Base-by-base conservation (phyloP, 2,888 invertebrate species). In the Andrena trimmerana region DNA sequence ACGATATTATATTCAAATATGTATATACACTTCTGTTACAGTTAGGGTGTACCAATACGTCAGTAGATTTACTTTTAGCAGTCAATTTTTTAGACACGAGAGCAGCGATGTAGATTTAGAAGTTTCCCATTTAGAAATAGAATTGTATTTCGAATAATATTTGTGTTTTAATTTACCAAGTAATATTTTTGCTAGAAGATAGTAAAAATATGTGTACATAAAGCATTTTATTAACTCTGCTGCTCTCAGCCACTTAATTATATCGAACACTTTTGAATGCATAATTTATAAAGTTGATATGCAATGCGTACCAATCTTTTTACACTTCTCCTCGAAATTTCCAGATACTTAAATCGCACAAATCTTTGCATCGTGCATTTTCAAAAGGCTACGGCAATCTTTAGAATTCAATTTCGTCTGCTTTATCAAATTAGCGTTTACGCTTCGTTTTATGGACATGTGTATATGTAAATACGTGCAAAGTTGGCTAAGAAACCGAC, bases 41-140 rank as follows among this genome's bases (percentile, higher is more conserved):
- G 73, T 84, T 60, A 72, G 74, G 81, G 86, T 88, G 87, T 88
- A 88, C 88, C 87, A 88, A 88, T 88, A 88, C 88, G 83, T 81
- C 71, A 20, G 78, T 86, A 81, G 80, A 81, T 63, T 27, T 78
- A 60, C 13, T 73, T 63, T 54, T 73, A 73, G 59, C 20, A 66
- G 16, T 70, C 62, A n/a, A 52, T 69, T 8, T 60, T 72, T 31
- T 31, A 33, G 71, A 68, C 33, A 74, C 66, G 72, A 79, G 83
- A 16, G 60, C 69, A 84, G 57, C 66, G 67, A 71, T 8, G 66
- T 59, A 36, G 48, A 31, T 20, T 24, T 48, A 68, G n/a, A 4
- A 27, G 31, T 50, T 16, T 8, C 31, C 5, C n/a, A 33, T 73
- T 66, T 66, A 20, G 27, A 29, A 29, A 29, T 69, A 50, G n/a